Conservation (phyloP, 2,888 invertebrate genomes). For the Crocallis elinguaria region DNA sequence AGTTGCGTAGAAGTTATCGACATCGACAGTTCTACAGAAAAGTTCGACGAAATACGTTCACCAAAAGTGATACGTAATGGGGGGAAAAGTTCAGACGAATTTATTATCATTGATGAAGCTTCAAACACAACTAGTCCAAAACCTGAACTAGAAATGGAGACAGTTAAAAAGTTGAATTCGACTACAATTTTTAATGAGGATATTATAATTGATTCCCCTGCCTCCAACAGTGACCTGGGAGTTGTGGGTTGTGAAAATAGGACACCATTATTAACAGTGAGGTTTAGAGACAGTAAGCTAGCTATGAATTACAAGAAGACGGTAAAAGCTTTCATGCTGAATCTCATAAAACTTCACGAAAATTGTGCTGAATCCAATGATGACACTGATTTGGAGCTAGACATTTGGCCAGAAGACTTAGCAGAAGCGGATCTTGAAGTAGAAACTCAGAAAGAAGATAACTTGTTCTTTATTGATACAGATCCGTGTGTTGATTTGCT, state of each 20-base stretch:
- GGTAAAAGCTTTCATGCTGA: conserved; percentile 76
- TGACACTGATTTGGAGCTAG: conserved; percentile 70
- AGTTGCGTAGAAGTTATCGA: conserved; percentile 47
- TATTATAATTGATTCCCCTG: conserved; percentile 67
- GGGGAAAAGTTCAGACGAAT: conserved; percentile 66
- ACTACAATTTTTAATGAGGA: conserved; percentile 65
- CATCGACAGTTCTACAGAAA: conserved; percentile 49
- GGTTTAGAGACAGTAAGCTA: conserved; percentile 71
- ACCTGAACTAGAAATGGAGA: conserved; percentile 40
- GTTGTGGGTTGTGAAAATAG: conserved; percentile 73
- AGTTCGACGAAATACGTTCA: conserved; percentile 39
- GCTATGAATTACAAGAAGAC: conserved; percentile 74
- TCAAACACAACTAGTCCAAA: conserved; percentile 32
- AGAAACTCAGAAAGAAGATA: conserved; percentile 50
- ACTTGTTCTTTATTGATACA: conserved; percentile 74
- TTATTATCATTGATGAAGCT: conserved; percentile 38
- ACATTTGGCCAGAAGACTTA: conserved; percentile 74
- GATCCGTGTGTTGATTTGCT: conserved; percentile 55
- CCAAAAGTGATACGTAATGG: conserved; percentile 57
- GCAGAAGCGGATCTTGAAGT: conserved; percentile 40
- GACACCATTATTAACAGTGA: conserved; percentile 71
- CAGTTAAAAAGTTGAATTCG: conserved; percentile 39
- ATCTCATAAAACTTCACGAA: conserved; percentile 67
- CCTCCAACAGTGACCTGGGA: conserved; percentile 61
- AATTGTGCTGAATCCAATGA: conserved; percentile 51